Evolutionary conservation across 92 coral and sea anemone species (phyloP).

Genomic region (Epizoanthus fatuus): DNA sequence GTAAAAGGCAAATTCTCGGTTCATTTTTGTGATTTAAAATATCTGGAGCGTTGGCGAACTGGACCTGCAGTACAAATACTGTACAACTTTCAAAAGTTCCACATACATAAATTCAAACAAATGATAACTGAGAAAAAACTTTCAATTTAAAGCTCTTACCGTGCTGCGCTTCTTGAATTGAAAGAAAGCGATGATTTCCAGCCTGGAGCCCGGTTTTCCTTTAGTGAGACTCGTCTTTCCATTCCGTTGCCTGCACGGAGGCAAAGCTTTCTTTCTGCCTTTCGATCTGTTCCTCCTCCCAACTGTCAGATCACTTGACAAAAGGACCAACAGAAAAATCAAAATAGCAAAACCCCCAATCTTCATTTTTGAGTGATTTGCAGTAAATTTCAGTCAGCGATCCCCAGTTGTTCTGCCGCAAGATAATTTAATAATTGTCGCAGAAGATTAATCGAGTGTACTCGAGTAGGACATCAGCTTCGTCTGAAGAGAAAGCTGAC

Average conservation of each 20-base stretch:
- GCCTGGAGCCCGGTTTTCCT: slow-evolving; percentile 3
- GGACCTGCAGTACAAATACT: no score
- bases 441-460: not conserved
- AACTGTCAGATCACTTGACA: not conserved
- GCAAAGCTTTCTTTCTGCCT: slow-evolving; percentile 9
- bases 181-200: slow-evolving; percentile 35
- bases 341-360: not conserved
- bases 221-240: not conserved
- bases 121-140: not conserved
- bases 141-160: not conserved
- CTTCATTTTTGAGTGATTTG: slow-evolving; percentile 18
- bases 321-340: not conserved
- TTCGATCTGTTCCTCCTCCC: slow-evolving; percentile 5
- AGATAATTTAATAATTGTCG: not conserved
- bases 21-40: no score
- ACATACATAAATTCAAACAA: not conserved
- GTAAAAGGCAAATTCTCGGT: no score
- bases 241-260: slow-evolving; percentile 10
- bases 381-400: not conserved
- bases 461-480: not conserved
- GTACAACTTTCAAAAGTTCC: not conserved
- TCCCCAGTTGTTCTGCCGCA: not conserved
- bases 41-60: no score
- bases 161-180: slow-evolving; percentile 32
- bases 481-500: not conserved